phyloP scores from a whole-genome alignment of 2,113 vertebrate genomes.

The Urocynchramus pylzowi region DNA sequence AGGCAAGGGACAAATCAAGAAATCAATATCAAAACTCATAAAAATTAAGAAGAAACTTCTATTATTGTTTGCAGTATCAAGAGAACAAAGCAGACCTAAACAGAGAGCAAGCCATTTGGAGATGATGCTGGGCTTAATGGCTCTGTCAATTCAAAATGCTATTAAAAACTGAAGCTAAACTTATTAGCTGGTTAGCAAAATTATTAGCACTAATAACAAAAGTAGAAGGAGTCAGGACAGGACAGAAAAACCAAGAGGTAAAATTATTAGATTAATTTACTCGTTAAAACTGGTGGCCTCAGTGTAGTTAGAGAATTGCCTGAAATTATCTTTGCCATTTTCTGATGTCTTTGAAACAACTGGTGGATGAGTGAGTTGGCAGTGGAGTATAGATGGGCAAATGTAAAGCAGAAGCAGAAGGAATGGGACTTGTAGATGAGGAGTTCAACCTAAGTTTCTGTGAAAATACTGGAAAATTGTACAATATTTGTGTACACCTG shows the following conservation, averaged over 20 bases:
- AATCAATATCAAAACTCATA: background rate
- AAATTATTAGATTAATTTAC: background rate
- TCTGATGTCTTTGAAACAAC: background rate
- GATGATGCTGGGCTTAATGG: background rate
- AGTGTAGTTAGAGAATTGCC: background rate
- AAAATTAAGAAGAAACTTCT: background rate
- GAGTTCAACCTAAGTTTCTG: background rate
- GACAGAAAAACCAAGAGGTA: background rate
- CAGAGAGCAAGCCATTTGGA: background rate
- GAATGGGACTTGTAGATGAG: background rate
- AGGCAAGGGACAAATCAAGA: background rate
- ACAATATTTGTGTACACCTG: background rate
- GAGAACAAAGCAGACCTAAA: background rate
- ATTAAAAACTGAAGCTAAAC: background rate
- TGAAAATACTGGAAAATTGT: background rate
- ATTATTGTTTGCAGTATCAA: background rate
- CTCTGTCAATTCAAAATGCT: background rate
- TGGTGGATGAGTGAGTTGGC: background rate
- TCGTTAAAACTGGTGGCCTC: background rate
- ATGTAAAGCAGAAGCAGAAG: background rate
- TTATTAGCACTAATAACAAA: background rate
- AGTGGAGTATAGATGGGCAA: background rate
- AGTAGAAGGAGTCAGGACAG: background rate
- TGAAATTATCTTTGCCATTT: background rate
- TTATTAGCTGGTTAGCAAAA: background rate